A percentile compares a stretch with the other conserved stretches of the same genome.
Conservation (phyloP, 1,140 invertebrate genomes). For the Vanessa atalanta region DNA sequence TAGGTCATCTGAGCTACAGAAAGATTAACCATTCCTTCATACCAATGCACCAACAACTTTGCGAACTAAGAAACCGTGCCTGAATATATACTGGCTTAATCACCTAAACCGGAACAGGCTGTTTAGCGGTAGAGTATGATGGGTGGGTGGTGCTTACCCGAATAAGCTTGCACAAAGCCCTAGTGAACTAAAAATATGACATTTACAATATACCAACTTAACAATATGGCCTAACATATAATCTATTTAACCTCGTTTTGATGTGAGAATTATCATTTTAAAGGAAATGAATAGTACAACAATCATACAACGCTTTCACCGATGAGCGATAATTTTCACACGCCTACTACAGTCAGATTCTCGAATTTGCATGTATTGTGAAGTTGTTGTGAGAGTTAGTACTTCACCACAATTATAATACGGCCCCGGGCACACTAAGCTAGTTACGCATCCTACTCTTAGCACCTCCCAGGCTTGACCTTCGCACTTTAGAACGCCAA, state of each 20-base stretch:
- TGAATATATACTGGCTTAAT: too few species aligned
- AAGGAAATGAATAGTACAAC: constrained; percentile 24
- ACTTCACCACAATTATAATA: constrained; percentile 58
- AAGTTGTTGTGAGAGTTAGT: constrained; percentile 25
- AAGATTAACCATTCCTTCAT: too few species aligned
- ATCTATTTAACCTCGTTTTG: neutral
- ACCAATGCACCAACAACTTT: too few species aligned
- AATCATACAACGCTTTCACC: constrained; percentile 20
- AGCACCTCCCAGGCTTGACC: constrained; percentile 49
- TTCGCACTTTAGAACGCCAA: constrained; percentile 17
- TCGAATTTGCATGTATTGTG: constrained; percentile 29
- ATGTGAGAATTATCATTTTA: constrained; percentile 8
- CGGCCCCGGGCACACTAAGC: constrained; percentile 47
- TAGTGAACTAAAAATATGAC: too few species aligned
- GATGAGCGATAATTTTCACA: constrained; percentile 29
- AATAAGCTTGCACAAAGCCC: too few species aligned
- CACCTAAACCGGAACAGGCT: too few species aligned
- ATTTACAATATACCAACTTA: too few species aligned
- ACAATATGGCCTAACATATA: neutral
- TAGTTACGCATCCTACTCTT: constrained; percentile 48
- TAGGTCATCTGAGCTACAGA: too few species aligned
- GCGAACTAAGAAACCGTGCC: too few species aligned
- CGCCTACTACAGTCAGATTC: constrained; percentile 23
- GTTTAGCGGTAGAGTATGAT: too few species aligned
- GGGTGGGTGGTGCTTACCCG: too few species aligned